A percentile compares a stretch with the other conserved stretches of the same genome.
These are phyloP conservation scores for Itoplectis maculator DNA, from an alignment of 2,888 invertebrate genomes.

Conservation along the genomic window DNA sequence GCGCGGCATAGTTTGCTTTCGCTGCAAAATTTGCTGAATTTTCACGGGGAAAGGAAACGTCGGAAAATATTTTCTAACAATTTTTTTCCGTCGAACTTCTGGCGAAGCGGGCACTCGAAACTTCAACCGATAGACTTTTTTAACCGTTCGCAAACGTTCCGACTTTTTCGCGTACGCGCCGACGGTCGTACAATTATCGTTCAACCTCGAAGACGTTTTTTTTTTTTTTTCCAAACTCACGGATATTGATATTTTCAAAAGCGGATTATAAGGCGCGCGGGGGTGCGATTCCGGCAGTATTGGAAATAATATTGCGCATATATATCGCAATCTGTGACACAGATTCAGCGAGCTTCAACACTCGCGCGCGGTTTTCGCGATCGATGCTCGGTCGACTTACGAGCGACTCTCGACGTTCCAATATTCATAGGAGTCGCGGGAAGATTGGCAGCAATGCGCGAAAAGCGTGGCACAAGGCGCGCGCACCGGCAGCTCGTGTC, in stretches of 20 bases:
- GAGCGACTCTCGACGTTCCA: slow-evolving; percentile 6
- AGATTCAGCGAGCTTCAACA: neutral
- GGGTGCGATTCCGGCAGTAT: neutral
- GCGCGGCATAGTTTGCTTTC: neutral
- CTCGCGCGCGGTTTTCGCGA: neutral
- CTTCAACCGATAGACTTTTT: neutral
- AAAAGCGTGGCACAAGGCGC: neutral
- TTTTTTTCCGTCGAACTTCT: neutral
- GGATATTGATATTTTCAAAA: neutral
- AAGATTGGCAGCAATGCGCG: neutral
- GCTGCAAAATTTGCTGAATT: neutral
- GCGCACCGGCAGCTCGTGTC: neutral
- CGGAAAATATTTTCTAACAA: slow-evolving; percentile 2
- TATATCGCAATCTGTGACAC: neutral
- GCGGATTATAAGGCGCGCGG: neutral
- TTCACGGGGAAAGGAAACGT: neutral
- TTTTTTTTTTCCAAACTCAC: neutral
- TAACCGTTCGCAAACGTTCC: neutral
- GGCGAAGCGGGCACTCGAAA: neutral
- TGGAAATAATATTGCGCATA: neutral
- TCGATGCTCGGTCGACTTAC: neutral
- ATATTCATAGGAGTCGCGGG: slow-evolving; percentile 21
- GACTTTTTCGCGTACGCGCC: neutral
- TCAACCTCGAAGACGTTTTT: neutral
- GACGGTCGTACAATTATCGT: neutral